These are phyloP conservation scores for Drosophila leonis DNA, from an alignment of 2,888 invertebrate genomes.

Conservation along the genomic window DNA sequence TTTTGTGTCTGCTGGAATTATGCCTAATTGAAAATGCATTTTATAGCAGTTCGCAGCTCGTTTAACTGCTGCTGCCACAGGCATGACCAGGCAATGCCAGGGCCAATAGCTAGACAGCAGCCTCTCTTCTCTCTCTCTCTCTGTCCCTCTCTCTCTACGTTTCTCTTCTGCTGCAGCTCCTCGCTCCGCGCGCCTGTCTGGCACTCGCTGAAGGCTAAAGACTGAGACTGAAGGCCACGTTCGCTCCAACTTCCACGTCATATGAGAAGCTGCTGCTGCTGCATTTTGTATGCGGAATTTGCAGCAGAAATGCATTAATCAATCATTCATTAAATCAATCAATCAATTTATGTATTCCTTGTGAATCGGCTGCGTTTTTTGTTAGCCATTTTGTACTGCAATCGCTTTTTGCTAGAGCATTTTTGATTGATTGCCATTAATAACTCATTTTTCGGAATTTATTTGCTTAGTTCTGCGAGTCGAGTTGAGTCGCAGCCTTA, in stretches of 20 bases:
- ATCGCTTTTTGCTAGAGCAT: conserved; percentile 45
- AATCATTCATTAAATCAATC: conserved; percentile 83
- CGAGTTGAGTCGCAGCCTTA: conserved; percentile 9
- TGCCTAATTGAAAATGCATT: conserved; percentile 80
- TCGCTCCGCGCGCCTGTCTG: conserved; percentile 75
- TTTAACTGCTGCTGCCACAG: conserved; percentile 41
- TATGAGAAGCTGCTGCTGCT: conserved; percentile 30
- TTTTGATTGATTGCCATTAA: conserved; percentile 80
- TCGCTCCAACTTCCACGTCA: conserved; percentile 37
- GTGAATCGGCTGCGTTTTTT: conserved; percentile 35
- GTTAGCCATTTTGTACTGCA: conserved; percentile 44
- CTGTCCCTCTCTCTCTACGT: background rate
- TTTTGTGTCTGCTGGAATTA: conserved; percentile 66
- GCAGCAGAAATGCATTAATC: conserved; percentile 82
- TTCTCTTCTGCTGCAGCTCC: conserved; percentile 16
- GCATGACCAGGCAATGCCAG: conserved; percentile 49
- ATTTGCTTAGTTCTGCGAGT: conserved; percentile 50
- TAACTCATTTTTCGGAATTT: conserved; percentile 74
- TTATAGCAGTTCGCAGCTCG: conserved; percentile 72
- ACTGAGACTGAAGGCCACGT: conserved; percentile 72
- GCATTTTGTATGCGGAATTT: conserved; percentile 80
- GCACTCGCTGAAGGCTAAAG: conserved; percentile 59
- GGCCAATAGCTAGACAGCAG: conserved; percentile 59
- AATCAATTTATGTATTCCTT: conserved; percentile 75
- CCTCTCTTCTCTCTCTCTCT: background rate